Evolutionary conservation across 1,140 invertebrate genomes (phyloP).

Genomic region (Cydia fagiglandana): DNA sequence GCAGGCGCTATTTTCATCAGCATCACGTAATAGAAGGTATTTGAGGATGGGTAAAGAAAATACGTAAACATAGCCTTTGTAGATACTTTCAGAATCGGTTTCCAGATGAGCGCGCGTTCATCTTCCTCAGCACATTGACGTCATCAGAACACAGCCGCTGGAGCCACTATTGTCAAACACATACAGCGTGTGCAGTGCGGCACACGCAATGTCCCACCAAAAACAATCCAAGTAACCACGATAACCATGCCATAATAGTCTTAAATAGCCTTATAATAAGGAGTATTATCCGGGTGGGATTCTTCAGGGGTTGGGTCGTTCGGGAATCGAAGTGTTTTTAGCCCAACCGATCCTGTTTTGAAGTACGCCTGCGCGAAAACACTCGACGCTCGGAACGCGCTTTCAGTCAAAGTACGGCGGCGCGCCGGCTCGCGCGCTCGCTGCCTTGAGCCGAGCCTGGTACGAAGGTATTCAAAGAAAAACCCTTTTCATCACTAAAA

Average conservation of each 20-base stretch:
- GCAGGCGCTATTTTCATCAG: background rate
- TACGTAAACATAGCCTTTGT: slow-evolving; percentile 25
- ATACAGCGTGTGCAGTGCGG: slow-evolving; percentile 77
- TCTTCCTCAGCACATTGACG: slow-evolving; percentile 64
- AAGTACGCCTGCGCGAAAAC: slow-evolving; percentile 67
- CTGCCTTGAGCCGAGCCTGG: slow-evolving; percentile 49
- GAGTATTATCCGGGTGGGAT: slow-evolving; percentile 31
- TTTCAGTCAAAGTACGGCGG: slow-evolving; percentile 71
- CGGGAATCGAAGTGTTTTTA: slow-evolving; percentile 36
- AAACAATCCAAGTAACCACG: slow-evolving; percentile 39
- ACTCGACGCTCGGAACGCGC: slow-evolving; percentile 50
- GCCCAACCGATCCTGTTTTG: slow-evolving; percentile 69
- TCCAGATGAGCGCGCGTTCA: slow-evolving; percentile 42
- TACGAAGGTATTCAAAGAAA: slow-evolving; percentile 39
- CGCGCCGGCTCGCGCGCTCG: slow-evolving; percentile 75
- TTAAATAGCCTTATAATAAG: slow-evolving; percentile 32
- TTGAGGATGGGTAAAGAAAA: background rate
- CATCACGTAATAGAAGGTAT: too few relatives aligned
- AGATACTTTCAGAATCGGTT: slow-evolving; percentile 40
- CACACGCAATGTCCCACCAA: slow-evolving; percentile 51
- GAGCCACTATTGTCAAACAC: slow-evolving; percentile 73
- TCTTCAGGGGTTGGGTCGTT: slow-evolving; percentile 47
- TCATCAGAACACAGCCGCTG: slow-evolving; percentile 71
- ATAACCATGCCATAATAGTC: slow-evolving; percentile 32
- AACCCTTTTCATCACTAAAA: slow-evolving; percentile 66